Percentiles rank a stretch among this genome's conserved stretches.
Conservation (phyloP, 1,140 invertebrate genomes). For the Phortica variegata region DNA sequence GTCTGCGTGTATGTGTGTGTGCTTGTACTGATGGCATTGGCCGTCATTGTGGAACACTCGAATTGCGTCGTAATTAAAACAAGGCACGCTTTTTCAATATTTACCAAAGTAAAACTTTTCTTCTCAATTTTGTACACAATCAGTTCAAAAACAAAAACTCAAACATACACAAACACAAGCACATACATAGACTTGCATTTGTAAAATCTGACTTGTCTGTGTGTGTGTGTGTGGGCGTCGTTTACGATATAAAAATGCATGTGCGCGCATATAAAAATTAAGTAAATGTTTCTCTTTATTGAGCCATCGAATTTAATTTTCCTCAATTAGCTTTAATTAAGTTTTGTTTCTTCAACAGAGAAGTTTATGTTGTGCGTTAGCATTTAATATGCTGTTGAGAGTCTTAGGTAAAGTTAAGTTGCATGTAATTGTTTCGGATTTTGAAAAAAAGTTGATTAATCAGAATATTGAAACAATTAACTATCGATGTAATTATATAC, state of each 20-base stretch:
- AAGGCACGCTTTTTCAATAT: conserved; percentile 42
- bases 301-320: conserved; percentile 40
- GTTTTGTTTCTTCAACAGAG: conserved; percentile 23
- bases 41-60: too few relatives aligned
- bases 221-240: too few relatives aligned
- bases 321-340: conserved; percentile 52
- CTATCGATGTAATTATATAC: too few relatives aligned
- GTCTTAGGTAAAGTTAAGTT: too few relatives aligned
- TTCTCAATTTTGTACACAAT: conserved; percentile 19
- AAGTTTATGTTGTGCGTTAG: conserved; percentile 34
- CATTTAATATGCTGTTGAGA: too few relatives aligned
- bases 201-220: too few relatives aligned
- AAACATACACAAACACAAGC: conserved; percentile 8
- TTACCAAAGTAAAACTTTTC: conserved; percentile 34
- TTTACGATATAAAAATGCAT: too few relatives aligned
- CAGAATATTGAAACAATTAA: too few relatives aligned
- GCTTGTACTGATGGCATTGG: too few relatives aligned
- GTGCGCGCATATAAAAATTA: conserved; percentile 9
- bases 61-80: conserved; percentile 41
- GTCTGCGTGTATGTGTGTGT: too few relatives aligned
- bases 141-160: neutral
- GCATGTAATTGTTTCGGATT: too few relatives aligned
- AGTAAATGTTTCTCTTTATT: conserved; percentile 19
- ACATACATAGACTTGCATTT: neutral
- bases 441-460: too few relatives aligned